Conservation (phyloP, 2,888 invertebrate genomes). For the Zhuqinia jingwanae region DNA sequence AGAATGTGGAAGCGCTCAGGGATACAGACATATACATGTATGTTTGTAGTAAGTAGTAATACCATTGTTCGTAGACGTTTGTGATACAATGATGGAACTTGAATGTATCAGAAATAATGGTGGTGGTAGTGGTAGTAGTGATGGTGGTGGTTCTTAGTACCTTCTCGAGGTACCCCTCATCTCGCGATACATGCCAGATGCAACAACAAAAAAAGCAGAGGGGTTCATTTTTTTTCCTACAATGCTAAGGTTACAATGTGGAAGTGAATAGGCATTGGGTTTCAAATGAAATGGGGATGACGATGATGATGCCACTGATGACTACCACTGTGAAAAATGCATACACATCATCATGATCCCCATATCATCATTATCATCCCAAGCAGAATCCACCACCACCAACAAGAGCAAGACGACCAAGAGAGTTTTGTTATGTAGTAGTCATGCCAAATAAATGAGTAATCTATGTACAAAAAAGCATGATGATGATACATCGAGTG, state of each 20-base stretch:
- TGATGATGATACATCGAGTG: constrained; percentile 18
- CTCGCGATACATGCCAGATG: neutral
- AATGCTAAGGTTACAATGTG: neutral
- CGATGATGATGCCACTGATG: constrained; percentile 49
- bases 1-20: too few relatives aligned
- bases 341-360: constrained; percentile 54
- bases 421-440: too few relatives aligned
- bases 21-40: too few relatives aligned
- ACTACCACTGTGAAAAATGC: constrained; percentile 49
- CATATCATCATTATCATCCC: neutral
- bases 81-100: neutral
- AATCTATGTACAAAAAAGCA: neutral
- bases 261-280: constrained; percentile 7
- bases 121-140: neutral
- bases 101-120: neutral
- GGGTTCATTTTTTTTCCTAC: neutral
- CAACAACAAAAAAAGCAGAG: neutral
- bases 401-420: constrained; percentile 18
- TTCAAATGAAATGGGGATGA: constrained; percentile 28
- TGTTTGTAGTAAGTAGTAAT: too few relatives aligned
- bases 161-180: constrained; percentile 13
- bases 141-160: neutral
- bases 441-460: constrained; percentile 1
- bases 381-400: neutral
- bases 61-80: constrained; percentile 14